Evolutionary conservation across 2,113 vertebrate species (phyloP).

Genomic region (Odocoileus hemionus): DNA sequence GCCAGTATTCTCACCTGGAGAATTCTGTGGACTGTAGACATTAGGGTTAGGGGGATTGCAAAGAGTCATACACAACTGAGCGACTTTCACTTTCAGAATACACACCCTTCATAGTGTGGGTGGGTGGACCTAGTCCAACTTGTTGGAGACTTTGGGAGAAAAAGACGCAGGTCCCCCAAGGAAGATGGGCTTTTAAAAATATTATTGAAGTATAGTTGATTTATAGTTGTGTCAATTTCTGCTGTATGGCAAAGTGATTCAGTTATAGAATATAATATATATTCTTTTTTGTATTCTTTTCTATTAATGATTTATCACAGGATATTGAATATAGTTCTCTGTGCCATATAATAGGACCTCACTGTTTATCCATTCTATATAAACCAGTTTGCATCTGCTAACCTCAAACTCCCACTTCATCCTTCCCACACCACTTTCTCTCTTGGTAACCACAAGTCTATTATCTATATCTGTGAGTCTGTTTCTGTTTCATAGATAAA

Average conservation of each 20-base stretch:
- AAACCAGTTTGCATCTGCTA: neutral
- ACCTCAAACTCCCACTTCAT: neutral
- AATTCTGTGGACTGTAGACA: neutral
- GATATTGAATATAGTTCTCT: no score
- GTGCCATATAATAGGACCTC: neutral
- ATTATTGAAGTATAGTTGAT: neutral
- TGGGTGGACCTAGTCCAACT: no score
- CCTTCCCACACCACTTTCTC: neutral
- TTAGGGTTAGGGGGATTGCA: neutral
- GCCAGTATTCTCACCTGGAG: neutral
- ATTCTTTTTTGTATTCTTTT: neutral
- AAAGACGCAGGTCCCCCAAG: fast-evolving
- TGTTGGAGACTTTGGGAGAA: neutral
- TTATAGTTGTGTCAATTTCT: neutral
- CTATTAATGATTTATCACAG: neutral
- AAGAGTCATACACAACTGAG: neutral
- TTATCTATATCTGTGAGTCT: neutral
- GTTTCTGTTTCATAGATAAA: neutral
- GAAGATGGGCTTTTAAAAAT: neutral
- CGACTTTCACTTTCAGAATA: neutral
- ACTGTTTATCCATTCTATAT: neutral
- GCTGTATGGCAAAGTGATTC: neutral
- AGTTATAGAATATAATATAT: neutral
- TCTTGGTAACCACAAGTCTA: neutral
- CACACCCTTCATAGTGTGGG: fast-evolving